Evolutionary conservation across 2,113 vertebrate species (phyloP), one percentile per base, ranked within the genome.

Genomic region (Paracanthobrama guichenoti): DNA sequence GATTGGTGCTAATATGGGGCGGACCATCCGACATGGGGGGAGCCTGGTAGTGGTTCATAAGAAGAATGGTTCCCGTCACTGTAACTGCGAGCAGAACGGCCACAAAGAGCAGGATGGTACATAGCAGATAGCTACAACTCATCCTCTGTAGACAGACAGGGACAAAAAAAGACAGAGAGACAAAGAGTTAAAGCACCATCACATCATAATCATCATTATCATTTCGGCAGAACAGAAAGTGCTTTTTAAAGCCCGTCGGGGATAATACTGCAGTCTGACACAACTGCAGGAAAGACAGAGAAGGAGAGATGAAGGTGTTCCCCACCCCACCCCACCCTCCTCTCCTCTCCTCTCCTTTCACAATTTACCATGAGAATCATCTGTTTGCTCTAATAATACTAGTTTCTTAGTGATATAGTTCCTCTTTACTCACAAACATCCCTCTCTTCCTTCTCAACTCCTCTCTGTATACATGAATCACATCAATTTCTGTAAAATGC

Each of bases 11-110:
- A 92, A 99, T 96, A 59, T 97, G 88, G 0, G 97, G 97, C 0
- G 97, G 96, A 93, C 93, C 79, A 6, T 97, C 97, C 0, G 97
- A 96, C 92, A 95, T 94, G 0, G 91, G 92, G 0, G 91, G 93
- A 8, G 93, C 88, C 86, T 95, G 97, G 89, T 96, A 94, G 84
- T 97, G 97, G 90, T 97, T 99, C 95, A 99, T 97, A 90, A 99
- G 96, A 86, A 99, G 95, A 92, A 98, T 96, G 11, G 96, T 95
- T 0, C 97, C 96, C 0, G 97, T 98, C 22, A 98, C 95, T 0
- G 96, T 97, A 86, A 97, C 96, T 0, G 97, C 97, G 79, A 99
- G 93, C 72, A 99, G 89, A 0, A 98, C 96, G 0, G 96, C 97
- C 86, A 99, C 96, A 0, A 97, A 96, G 57, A 99, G 94, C 87